Percentiles rank a stretch among this genome's conserved stretches.
These are phyloP conservation scores for Oscheius onirici DNA, from an alignment of 2,888 invertebrate species.

Conservation along the genomic window DNA sequence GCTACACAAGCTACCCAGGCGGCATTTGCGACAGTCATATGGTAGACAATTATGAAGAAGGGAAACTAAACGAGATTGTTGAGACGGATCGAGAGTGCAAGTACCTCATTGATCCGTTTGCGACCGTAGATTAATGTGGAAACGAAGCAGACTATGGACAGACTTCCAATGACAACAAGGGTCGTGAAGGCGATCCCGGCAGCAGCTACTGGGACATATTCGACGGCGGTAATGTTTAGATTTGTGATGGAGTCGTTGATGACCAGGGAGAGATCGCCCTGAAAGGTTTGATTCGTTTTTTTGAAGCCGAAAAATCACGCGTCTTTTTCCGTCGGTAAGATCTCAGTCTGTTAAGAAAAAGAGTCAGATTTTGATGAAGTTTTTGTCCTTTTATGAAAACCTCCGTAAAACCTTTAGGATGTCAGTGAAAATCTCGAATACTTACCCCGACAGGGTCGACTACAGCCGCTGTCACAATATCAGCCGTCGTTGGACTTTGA, in stretches of 20 bases:
- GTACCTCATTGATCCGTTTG: constrained; percentile 39
- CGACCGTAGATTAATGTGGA: constrained; percentile 41
- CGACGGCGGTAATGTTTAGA: constrained; percentile 42
- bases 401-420: neutral
- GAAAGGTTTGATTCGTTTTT: neutral
- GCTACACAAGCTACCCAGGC: constrained; percentile 37
- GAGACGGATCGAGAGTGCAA: neutral
- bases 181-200: constrained; percentile 38
- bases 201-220: constrained; percentile 46
- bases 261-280: constrained; percentile 8
- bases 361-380: neutral
- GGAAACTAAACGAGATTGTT: constrained; percentile 33
- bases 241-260: constrained; percentile 42
- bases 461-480: constrained; percentile 18
- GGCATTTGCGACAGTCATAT: constrained; percentile 40
- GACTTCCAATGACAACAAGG: constrained; percentile 37
- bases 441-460: constrained; percentile 22
- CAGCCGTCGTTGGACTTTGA: neutral
- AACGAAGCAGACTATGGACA: constrained; percentile 39
- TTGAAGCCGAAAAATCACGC: neutral
- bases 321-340: neutral
- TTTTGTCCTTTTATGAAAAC: neutral
- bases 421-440: neutral
- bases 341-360: neutral
- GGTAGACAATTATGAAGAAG: constrained; percentile 50